Conservation (phyloP, 2,888 invertebrate species). For the Teleiodes luculella region DNA sequence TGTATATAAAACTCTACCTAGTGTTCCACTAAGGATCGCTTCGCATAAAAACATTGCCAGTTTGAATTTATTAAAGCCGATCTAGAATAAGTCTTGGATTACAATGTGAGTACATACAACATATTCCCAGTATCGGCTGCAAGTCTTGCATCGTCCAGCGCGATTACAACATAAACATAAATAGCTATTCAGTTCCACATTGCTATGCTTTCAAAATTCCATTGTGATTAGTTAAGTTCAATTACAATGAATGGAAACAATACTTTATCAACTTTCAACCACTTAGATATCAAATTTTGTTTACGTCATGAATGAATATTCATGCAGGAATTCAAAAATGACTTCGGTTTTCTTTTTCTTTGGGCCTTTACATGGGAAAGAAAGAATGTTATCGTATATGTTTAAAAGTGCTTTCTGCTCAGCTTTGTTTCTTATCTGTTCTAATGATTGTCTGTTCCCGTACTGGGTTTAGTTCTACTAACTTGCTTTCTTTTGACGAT, state of each 20-base stretch:
- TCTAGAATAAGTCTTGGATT: constrained; percentile 32
- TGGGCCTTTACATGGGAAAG: too few relatives aligned
- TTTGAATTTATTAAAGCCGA: constrained; percentile 38
- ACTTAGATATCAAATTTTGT: not conserved
- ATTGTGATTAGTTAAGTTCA: constrained; percentile 1
- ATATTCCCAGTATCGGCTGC: constrained; percentile 42
- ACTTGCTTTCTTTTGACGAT: not conserved
- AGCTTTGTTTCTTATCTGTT: not conserved
- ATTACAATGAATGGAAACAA: constrained; percentile 30
- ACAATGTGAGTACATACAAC: too few relatives aligned
- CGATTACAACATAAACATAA: constrained; percentile 22
- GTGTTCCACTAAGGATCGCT: too few relatives aligned
- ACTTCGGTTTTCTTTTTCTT: too few relatives aligned
- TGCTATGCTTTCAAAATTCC: constrained; percentile 10
- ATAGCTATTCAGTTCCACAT: constrained; percentile 7
- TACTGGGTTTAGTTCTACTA: too few relatives aligned
- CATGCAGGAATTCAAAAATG: too few relatives aligned
- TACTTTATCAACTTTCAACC: not conserved
- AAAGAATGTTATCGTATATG: not conserved
- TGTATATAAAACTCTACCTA: too few relatives aligned
- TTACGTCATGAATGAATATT: too few relatives aligned
- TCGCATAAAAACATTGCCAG: constrained; percentile 16
- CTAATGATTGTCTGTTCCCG: not conserved
- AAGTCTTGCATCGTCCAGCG: constrained; percentile 28
- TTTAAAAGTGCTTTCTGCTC: not conserved